These are phyloP conservation scores for Peromyscus maniculatus DNA, from an alignment of 2,113 vertebrate species.

Conservation along the genomic window DNA sequence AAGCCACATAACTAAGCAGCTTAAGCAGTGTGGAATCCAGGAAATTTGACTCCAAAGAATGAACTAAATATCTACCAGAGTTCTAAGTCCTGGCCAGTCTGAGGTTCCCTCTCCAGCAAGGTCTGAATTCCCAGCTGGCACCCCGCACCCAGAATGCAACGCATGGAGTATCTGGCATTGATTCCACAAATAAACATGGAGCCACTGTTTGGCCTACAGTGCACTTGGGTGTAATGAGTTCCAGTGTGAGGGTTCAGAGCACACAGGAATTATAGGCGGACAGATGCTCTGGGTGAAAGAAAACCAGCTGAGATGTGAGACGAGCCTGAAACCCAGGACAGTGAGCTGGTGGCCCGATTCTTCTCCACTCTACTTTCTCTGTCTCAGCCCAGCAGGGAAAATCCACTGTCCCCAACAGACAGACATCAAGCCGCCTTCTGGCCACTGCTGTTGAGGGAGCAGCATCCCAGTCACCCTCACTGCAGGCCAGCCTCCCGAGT, in stretches of 20 bases:
- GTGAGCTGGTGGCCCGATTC: not conserved
- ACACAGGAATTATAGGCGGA: not conserved
- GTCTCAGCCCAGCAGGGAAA: not conserved
- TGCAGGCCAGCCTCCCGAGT: not conserved
- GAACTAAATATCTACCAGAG: not conserved
- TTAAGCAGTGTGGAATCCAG: conserved; percentile 40
- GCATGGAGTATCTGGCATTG: not conserved
- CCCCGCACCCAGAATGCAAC: not conserved
- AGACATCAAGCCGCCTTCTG: not conserved
- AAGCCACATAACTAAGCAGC: conserved; percentile 40
- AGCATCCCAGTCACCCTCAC: not conserved
- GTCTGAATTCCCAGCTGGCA: not conserved
- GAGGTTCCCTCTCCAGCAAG: not conserved
- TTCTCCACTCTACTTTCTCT: not conserved
- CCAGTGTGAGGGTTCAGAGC: not conserved
- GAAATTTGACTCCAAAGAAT: conserved; percentile 10
- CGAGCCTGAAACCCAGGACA: not conserved
- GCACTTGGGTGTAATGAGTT: not conserved
- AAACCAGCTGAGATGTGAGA: not conserved
- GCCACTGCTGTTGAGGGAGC: not conserved
- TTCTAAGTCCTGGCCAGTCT: not conserved
- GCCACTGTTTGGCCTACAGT: not conserved
- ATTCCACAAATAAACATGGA: conserved; percentile 45
- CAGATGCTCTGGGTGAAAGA: not conserved
- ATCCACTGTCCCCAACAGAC: not conserved